These are phyloP conservation scores for Ichneumon xanthorius DNA, from an alignment of 2,888 invertebrate genomes.

Conservation along the genomic window DNA sequence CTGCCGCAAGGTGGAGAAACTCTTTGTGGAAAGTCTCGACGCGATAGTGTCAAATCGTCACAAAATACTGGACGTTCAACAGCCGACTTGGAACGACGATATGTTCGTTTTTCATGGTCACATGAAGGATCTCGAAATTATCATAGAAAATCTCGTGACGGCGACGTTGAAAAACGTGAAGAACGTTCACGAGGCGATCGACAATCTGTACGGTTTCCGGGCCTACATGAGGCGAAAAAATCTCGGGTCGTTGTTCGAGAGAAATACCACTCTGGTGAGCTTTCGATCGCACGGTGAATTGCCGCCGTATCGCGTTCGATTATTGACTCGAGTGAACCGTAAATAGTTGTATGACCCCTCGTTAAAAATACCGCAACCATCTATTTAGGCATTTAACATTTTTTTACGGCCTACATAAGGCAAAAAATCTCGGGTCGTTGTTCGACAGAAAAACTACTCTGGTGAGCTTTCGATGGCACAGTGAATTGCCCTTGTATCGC, in stretches of 20 bases:
- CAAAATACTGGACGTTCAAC: slow-evolving; percentile 92
- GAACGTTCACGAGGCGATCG: slow-evolving; percentile 93
- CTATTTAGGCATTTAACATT: too few relatives aligned
- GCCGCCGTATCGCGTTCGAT: background rate
- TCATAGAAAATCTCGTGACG: slow-evolving; percentile 93
- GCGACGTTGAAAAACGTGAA: slow-evolving; percentile 92
- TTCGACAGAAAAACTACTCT: slow-evolving; percentile 89
- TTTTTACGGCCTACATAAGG: slow-evolving; percentile 88
- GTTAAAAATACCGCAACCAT: background rate
- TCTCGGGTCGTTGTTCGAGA: slow-evolving; percentile 89
- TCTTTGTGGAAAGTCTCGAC: slow-evolving; percentile 89
- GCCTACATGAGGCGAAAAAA: slow-evolving; percentile 92
- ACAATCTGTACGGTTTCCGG: slow-evolving; percentile 91
- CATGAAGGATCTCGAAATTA: slow-evolving; percentile 90
- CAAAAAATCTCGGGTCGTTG: slow-evolving; percentile 89
- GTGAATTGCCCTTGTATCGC: too few relatives aligned
- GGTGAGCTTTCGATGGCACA: slow-evolving; percentile 81
- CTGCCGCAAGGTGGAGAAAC: slow-evolving; percentile 90
- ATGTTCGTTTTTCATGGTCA: slow-evolving; percentile 87
- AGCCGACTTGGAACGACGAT: slow-evolving; percentile 93
- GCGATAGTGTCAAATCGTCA: slow-evolving; percentile 87
- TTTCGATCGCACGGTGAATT: background rate
- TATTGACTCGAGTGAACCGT: background rate
- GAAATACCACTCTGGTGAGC: slow-evolving; percentile 88
- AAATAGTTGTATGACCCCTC: background rate